Base-by-base conservation (phyloP, 2,797 vertebrate genomes). In the Myotis findleyi region DNA sequence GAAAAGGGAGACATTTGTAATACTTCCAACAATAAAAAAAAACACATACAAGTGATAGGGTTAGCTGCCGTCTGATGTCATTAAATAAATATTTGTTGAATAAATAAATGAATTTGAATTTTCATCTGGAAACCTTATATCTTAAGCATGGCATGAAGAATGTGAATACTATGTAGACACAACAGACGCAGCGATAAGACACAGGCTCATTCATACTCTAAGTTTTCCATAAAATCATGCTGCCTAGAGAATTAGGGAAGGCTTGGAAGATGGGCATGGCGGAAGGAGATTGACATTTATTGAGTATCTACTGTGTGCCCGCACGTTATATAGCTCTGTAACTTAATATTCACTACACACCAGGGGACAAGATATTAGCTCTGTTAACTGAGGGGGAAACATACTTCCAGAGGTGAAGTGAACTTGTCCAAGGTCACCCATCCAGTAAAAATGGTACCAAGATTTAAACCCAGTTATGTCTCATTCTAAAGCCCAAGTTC, bases 41-140 rank as follows among this genome's bases (percentile, higher is more conserved):
- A 73, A 17, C 7, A 55, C 10, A 38, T 38, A 68, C 5, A 85
- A 87, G 38, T 25, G 68, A 73, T 69, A 87, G 2, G 18, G 68
- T 85, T 51, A 82, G 55, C 18, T 53, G 6, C 49, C 13, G 57
- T 51, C n/a, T 69, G 11, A 55, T 73, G 10, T 82, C 57, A 75
- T 64, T 68, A 38, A 89, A 75, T 71, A 91, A 87, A 77, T 82
- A 87, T 57, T 81, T 85, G 44, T 77, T 68, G 68, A 92, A 86
- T 92, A 71, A 75, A 49, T 47, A 75, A 59, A 53, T 71, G 12
- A 76, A 87, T 81, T 83, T 59, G 90, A 75, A 92, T 36, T 89
- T 93, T 76, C 44, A 80, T 30, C 33, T 47, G 64, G 73, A 93
- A 94, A 27, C 53, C 73, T 5, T 44, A 21, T 71, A 41, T 66